Conservation (phyloP, 1,140 invertebrate genomes). For the Chymomyza costata region DNA sequence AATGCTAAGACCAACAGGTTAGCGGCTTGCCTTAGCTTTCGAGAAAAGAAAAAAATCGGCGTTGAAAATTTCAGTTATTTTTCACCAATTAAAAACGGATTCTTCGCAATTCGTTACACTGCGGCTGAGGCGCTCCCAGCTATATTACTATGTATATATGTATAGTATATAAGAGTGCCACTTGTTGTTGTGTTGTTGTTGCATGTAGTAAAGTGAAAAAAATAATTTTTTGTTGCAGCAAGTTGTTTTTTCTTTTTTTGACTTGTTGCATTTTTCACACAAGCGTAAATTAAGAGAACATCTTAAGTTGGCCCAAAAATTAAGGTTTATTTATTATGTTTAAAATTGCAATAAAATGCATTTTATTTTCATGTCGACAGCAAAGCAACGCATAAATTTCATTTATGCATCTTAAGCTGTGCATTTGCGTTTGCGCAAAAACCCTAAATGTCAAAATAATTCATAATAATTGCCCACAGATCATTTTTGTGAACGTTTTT, state of each 20-base stretch:
- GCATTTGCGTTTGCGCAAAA: slow-evolving; percentile 37
- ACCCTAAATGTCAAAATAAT: slow-evolving; percentile 73
- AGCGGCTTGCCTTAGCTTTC: slow-evolving; percentile 26
- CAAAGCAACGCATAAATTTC: slow-evolving; percentile 53
- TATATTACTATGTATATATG: slow-evolving; percentile 24
- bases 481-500: slow-evolving; percentile 65
- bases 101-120: slow-evolving; percentile 47
- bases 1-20: slow-evolving; percentile 16
- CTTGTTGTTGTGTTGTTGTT: slow-evolving; percentile 9
- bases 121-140: slow-evolving; percentile 23
- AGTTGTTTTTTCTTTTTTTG: no score
- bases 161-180: slow-evolving; percentile 1
- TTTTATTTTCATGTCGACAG: slow-evolving; percentile 41
- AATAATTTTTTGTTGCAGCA: slow-evolving; percentile 33
- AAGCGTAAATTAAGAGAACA: slow-evolving; percentile 3
- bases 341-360: slow-evolving; percentile 71
- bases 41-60: slow-evolving; percentile 31
- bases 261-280: slow-evolving; percentile 24
- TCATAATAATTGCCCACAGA: slow-evolving; percentile 74
- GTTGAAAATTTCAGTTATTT: slow-evolving; percentile 63
- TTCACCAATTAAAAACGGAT: slow-evolving; percentile 73
- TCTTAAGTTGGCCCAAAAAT: slow-evolving; percentile 28
- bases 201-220: slow-evolving; percentile 53
- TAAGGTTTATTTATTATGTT: slow-evolving; percentile 72
- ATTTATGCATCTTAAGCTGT: slow-evolving; percentile 66